Percentiles rank a stretch among this genome's conserved stretches.
Evolutionary conservation across 2,113 vertebrate species (phyloP).

Genomic region (Phycodurus eques): DNA sequence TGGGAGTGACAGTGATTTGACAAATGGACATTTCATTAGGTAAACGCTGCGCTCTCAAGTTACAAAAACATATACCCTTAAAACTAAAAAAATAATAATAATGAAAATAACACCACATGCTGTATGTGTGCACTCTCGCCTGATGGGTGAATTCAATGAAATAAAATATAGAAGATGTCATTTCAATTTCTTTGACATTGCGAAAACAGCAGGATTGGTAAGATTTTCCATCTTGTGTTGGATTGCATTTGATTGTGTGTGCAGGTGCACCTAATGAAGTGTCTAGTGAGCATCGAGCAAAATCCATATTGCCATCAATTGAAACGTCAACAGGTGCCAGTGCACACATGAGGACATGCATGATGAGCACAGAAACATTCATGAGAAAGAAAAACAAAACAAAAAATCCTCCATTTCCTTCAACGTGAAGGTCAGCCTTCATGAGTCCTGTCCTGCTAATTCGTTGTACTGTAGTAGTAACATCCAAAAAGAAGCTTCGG

Average conservation of each 20-base stretch:
- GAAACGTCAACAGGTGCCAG: slow-evolving; percentile 59
- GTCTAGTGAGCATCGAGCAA: slow-evolving; percentile 19
- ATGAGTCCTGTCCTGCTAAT: neutral
- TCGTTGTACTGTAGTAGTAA: neutral
- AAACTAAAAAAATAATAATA: too few species aligned
- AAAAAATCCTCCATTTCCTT: slow-evolving; percentile 44
- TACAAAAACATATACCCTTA: too few species aligned
- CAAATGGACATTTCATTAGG: neutral
- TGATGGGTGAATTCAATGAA: neutral
- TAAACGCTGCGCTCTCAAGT: neutral
- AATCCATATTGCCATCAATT: slow-evolving; percentile 30
- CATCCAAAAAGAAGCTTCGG: slow-evolving; percentile 9
- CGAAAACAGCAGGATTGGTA: too few species aligned
- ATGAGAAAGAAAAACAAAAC: slow-evolving; percentile 21
- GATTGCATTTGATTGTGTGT: neutral
- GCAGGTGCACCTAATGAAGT: neutral
- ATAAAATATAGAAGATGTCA: too few species aligned
- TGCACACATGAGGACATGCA: slow-evolving; percentile 66
- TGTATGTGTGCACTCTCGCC: too few species aligned
- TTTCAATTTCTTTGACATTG: too few species aligned
- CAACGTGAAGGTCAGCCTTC: slow-evolving; percentile 55
- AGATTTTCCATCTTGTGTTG: neutral
- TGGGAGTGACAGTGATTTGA: slow-evolving; percentile 23
- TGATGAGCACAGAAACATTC: slow-evolving; percentile 59
- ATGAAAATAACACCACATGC: too few species aligned